Evolutionary conservation across 2,113 vertebrate species (phyloP), one percentile per base, ranked within the genome.

Genomic region (Copsychus sechellarum): DNA sequence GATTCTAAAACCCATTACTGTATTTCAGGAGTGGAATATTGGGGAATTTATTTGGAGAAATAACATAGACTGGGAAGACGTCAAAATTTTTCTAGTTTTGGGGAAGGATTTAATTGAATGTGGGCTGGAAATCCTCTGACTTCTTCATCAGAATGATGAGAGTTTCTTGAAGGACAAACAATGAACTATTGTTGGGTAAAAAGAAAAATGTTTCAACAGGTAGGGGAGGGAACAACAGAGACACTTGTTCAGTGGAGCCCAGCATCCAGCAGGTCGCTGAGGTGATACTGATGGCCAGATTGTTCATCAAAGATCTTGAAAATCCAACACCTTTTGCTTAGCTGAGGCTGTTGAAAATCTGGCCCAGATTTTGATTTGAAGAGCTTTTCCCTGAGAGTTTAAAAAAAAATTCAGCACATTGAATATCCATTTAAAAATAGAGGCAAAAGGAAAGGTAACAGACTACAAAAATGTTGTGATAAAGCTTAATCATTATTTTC

Each of bases 401-500:
- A 71, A 56, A 84, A 83, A 74, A 83, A 88, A 74, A 88, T 18
- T 69, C 80, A 83, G 36, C 1, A 12, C 29, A 2, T 51, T 78
- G n/a, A 88, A 57, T n/a, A 42, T 66, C 31, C 34, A 1, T 83
- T 92, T 71, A 51, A 82, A 88, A 90, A 72, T 8, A 90, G 61
- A 92, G 72, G 86, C 64, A 74, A 82, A 90, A 83, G 60, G 47
- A 81, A 92, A 97, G 93, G 93, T 92, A 93, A 53, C 54, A 77
- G 21, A 62, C 66, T 91, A 65, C 54, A 61, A 56, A 95, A 90
- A 81, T 88, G 70, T 84, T 93, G 71, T 82, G 69, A 61, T 85
- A 69, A 88, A 94, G 48, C 42, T 94, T 85, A 90, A 90, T 95
- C 72, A 82, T 87, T 77, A 60, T 48, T 94, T 97, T 95, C 89